Base-by-base conservation (phyloP, 2,888 invertebrate species). In the Micoletzkya japonica region DNA sequence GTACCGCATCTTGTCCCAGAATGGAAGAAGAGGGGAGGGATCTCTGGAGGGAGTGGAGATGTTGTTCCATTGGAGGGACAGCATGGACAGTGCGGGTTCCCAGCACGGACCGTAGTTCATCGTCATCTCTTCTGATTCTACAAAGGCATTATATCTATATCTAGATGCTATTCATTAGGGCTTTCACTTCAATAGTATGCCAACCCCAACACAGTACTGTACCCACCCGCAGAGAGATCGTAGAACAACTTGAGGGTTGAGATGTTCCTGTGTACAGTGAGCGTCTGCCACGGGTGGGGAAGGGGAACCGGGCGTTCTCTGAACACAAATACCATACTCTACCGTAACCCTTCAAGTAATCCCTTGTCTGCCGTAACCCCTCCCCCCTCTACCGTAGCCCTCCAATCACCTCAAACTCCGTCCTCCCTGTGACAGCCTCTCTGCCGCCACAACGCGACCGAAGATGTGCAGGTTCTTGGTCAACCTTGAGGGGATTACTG, bases 171-270 rank as follows among this genome's bases (percentile, higher is more conserved):
- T 17, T 10, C 20, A 44, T 44, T 20, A 44, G 44, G 44, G 24
- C 49, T 20, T 24, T 26, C 6, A 30, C 3, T 3, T 1, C 34
- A 39, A 36, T 10, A 17, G 0, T 10, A 36, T 17, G 17, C 10
- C 4, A 10, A 4, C 14, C 17, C 26, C 32, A 34, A 28, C 28
- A 20, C 28, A 14, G 14, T 39, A 54, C 26, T n/a, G 14, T 3
- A 71, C 76, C 75, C 74, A 88, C 88, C 88, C 88, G 94, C 94
- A 87, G 94, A 94, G 71, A 98, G 90, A 87, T 98, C 97, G 87
- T 98, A 95, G 88, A 95, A 98, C 88, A 94, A 96, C 87, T 98
- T 98, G 54, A 97, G 89, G 0, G 95, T 91, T 63, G 94, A 92
- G 92, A 98, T 94, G 76, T 87, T 88, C 70, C 97, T 90, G 86